These are phyloP conservation scores for Cydia pomonella DNA, from an alignment of 1,140 invertebrate species.

Conservation along the genomic window DNA sequence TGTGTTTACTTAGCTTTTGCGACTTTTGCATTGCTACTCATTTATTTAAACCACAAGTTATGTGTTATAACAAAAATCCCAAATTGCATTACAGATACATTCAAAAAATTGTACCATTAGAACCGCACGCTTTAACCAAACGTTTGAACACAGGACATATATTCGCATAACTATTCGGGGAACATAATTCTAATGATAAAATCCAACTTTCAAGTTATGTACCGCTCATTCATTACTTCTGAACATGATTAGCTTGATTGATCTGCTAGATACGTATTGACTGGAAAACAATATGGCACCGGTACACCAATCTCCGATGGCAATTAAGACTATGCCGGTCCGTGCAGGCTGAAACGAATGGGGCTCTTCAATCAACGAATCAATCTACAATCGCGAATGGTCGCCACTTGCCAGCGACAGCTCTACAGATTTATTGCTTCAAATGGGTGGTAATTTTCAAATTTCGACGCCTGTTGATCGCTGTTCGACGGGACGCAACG, in stretches of 20 bases:
- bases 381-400: conserved; percentile 75
- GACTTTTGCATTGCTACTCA: background rate
- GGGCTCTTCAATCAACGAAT: conserved; percentile 78
- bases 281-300: conserved; percentile 48
- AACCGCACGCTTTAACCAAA: too few relatives aligned
- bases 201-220: background rate
- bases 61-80: too few relatives aligned
- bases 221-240: background rate
- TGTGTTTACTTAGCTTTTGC: background rate
- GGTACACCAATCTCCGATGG: conserved; percentile 65
- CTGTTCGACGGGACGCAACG: conserved; percentile 44
- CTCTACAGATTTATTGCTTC: conserved; percentile 74
- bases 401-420: conserved; percentile 75
- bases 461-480: conserved; percentile 74
- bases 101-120: too few relatives aligned
- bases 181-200: too few relatives aligned
- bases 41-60: too few relatives aligned
- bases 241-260: conserved; percentile 18
- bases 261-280: conserved; percentile 28
- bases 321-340: conserved; percentile 72
- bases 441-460: conserved; percentile 71
- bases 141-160: too few relatives aligned
- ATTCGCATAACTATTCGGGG: too few relatives aligned
- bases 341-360: conserved; percentile 71
- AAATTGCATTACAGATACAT: too few relatives aligned